Percentiles rank a stretch among this genome's conserved stretches.
Evolutionary conservation across 2,888 invertebrate species (phyloP).

Genomic region (Beris chalybata): DNA sequence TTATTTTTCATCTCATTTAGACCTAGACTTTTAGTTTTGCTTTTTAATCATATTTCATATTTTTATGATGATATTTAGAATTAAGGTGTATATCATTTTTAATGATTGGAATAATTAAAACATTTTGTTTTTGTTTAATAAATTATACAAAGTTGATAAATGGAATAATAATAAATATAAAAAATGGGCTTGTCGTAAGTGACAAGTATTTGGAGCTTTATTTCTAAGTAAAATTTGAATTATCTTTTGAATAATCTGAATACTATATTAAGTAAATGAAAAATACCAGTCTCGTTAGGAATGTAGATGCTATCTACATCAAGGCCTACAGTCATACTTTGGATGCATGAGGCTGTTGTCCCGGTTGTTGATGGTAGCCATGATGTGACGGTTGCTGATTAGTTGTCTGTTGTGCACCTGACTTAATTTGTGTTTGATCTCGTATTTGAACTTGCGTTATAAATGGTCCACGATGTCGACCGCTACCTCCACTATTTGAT

Average conservation of each 20-base stretch:
- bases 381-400: slow-evolving; percentile 34
- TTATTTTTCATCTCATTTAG: slow-evolving; percentile 26
- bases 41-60: too few species aligned
- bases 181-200: not conserved
- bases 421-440: slow-evolving; percentile 51
- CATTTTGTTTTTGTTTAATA: not conserved
- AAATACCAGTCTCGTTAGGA: slow-evolving; percentile 19
- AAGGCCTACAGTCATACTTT: slow-evolving; percentile 56
- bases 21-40: too few species aligned
- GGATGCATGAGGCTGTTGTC: slow-evolving; percentile 53
- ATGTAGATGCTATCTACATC: slow-evolving; percentile 4
- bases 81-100: too few species aligned
- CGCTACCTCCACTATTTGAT: slow-evolving; percentile 49
- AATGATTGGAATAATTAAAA: too few species aligned
- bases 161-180: not conserved
- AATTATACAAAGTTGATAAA: not conserved
- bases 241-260: too few species aligned
- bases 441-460: slow-evolving; percentile 66
- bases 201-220: too few species aligned
- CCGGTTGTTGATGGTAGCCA: slow-evolving; percentile 49
- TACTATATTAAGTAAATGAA: not conserved
- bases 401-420: slow-evolving; percentile 10
- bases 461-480: slow-evolving; percentile 61
- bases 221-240: too few species aligned
- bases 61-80: too few species aligned